A percentile compares a stretch with the other conserved stretches of the same genome.
These are phyloP conservation scores for Drosophila sproati DNA, from an alignment of 1,140 invertebrate species.

Conservation along the genomic window DNA sequence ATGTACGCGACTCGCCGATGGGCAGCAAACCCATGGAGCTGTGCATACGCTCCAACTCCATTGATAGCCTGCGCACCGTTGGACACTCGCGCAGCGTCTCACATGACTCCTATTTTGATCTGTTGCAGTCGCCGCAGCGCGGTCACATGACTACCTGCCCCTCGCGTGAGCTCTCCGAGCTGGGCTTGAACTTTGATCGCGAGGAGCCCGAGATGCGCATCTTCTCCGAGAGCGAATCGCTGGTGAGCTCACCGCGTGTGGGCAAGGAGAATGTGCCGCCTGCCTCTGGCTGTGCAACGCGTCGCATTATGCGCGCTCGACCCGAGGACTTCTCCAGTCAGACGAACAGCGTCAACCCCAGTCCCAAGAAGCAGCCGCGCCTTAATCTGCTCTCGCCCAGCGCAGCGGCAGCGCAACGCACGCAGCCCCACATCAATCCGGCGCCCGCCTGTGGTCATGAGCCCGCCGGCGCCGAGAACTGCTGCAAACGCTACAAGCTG, in stretches of 20 bases:
- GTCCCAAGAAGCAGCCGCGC: conserved; percentile 86
- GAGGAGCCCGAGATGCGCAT: conserved; percentile 94
- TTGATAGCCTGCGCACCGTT: conserved; percentile 80
- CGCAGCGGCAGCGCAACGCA: conserved; percentile 45
- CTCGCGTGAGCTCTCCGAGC: conserved; percentile 90
- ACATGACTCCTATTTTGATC: conserved; percentile 97
- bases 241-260: conserved; percentile 86
- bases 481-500: conserved; percentile 86
- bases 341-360: conserved; percentile 86
- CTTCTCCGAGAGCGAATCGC: conserved; percentile 92
- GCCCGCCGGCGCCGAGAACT: conserved; percentile 83
- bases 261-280: conserved; percentile 85
- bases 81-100: conserved; percentile 89
- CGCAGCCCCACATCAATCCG: conserved; percentile 33
- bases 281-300: conserved; percentile 65
- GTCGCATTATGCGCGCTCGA: conserved; percentile 84
- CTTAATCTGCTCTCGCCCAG: conserved; percentile 85
- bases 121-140: conserved; percentile 85
- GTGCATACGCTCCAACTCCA: conserved; percentile 80
- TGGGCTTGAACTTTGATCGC: conserved; percentile 92
- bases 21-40: conserved; percentile 80
- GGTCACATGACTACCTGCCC: conserved; percentile 85
- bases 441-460: conserved; percentile 58
- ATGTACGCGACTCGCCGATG: conserved; percentile 49
- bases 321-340: conserved; percentile 85